Evolutionary conservation across 1,140 invertebrate species (phyloP).

Genomic region (Pseudachorutes palmiensis): DNA sequence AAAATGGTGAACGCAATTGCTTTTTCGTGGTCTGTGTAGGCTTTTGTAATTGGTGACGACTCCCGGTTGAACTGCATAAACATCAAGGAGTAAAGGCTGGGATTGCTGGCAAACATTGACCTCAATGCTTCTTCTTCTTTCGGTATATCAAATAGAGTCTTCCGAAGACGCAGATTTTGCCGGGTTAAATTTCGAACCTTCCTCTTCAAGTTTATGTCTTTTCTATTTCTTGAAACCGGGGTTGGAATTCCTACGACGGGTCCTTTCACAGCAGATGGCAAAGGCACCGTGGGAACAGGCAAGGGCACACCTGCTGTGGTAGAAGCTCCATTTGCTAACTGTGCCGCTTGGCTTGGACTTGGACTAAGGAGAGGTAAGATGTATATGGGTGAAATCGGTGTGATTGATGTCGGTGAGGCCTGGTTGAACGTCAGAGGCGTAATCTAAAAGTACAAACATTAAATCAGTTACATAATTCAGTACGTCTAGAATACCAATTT

Average conservation of each 20-base stretch:
- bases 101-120: neutral
- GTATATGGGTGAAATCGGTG: neutral
- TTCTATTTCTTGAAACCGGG: neutral
- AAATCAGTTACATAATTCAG: neutral
- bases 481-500: no score
- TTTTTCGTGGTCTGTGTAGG: neutral
- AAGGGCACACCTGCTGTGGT: neutral
- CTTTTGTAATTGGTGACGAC: neutral
- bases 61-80: neutral
- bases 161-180: neutral
- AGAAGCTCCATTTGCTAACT: neutral
- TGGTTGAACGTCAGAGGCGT: neutral
- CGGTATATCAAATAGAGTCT: neutral
- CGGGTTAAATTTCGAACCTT: neutral
- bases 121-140: no score
- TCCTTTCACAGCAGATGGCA: neutral
- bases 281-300: neutral
- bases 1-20: neutral
- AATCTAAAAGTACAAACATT: neutral
- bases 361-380: neutral
- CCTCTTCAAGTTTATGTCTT: neutral
- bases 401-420: no score
- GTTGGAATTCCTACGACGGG: neutral
- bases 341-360: neutral
- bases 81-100: neutral